Conservation (phyloP, 2,888 invertebrate species). For the Acrobasis consociella region DNA sequence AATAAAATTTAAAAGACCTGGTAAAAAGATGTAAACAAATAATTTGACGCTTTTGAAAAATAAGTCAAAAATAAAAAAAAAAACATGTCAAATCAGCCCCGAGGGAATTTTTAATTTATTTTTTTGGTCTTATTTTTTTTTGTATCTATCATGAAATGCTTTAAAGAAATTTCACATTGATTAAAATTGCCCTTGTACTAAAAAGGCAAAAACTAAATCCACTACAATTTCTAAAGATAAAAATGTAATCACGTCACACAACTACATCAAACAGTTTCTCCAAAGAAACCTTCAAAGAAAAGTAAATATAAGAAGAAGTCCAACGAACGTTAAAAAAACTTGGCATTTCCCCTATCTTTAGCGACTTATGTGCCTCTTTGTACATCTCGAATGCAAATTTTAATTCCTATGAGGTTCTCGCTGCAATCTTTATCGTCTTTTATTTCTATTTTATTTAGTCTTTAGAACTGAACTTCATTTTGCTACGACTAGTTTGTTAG, state of each 20-base stretch:
- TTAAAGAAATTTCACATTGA: too few relatives aligned
- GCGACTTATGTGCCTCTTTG: slow-evolving; percentile 9
- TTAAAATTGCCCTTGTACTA: too few relatives aligned
- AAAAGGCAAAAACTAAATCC: too few relatives aligned
- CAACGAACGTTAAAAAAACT: neutral
- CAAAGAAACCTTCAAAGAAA: neutral
- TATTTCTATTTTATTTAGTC: slow-evolving; percentile 7
- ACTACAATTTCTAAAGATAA: too few relatives aligned
- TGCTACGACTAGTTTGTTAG: neutral
- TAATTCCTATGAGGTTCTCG: slow-evolving; percentile 9
- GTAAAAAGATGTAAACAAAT: too few relatives aligned
- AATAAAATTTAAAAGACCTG: too few relatives aligned
- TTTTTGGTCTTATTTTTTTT: too few relatives aligned
- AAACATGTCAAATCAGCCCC: too few relatives aligned
- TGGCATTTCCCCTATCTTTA: slow-evolving; percentile 4
- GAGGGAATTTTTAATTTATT: too few relatives aligned
- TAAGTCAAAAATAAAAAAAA: too few relatives aligned
- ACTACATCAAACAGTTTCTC: neutral
- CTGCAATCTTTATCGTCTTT: neutral
- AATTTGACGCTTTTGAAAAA: too few relatives aligned
- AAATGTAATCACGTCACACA: neutral
- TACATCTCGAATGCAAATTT: slow-evolving; percentile 19
- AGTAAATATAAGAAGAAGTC: neutral
- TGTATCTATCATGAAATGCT: too few relatives aligned
- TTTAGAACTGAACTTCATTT: neutral